Evolutionary conservation across 2,888 invertebrate genomes (phyloP), one percentile per base, ranked within the genome.

Genomic region (Cheilosia soror): DNA sequence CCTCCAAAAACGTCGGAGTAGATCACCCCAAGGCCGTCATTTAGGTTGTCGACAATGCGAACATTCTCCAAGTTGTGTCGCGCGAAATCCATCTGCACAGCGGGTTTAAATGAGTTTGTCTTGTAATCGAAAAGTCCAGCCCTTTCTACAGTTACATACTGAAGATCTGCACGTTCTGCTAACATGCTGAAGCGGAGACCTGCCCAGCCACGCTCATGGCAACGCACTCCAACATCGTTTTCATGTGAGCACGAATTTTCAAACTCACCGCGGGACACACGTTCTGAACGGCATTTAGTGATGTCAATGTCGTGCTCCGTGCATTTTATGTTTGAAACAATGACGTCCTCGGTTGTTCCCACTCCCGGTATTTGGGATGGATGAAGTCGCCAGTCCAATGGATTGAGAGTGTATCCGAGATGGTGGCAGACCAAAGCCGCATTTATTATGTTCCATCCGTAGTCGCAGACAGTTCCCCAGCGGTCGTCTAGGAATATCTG

Each of bases 401-500:
- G 98, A 92, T 99, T 98, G 15, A 98, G 94, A 0, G 97, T 97
- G 83, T 97, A 94, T 0, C 99, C 99, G 86, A 99, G 93, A 92
- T 99, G 99, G 92, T 98, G 97, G 90, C 99, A 99, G 0, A 97
- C 98, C 60, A 99, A 93, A 0, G 98, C 97, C 0, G 99, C 98
- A 90, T 98, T 96, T 53, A 95, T 93, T 25, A 97, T 95, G 55
- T 96, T 98, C 98, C 99, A 99, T 57, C 96, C 97, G 90, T 99
- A 97, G 92, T 97, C 97, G 91, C 99, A 99, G 0, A 99, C 97
- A 0, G 99, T 99, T 42, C 99, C 99, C 99, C 99, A 99, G 90
- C 95, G 95, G 0, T 96, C 96, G 79, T 96, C 95, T 7, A 98
- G 93, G 89, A 95, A 94, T 0, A 99, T 95, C 93, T 97, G 97